Percentiles rank a stretch among this genome's conserved stretches.
These are phyloP conservation scores for Sisyra terminalis DNA, from an alignment of 2,888 invertebrate genomes.

Conservation along the genomic window DNA sequence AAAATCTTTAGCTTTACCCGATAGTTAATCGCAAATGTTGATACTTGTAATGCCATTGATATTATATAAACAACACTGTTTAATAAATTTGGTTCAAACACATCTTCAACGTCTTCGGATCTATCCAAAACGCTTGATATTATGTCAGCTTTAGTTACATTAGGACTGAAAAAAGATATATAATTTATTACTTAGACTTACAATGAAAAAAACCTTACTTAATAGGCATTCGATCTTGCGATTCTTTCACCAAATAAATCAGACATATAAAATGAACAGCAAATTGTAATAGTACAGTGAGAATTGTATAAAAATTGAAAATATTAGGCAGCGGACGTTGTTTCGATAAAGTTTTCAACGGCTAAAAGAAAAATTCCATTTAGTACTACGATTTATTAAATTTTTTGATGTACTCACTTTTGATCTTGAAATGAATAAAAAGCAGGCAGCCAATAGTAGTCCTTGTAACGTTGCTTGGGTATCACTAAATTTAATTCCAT, in stretches of 20 bases:
- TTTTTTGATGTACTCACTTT: constrained; percentile 44
- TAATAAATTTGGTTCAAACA: constrained; percentile 84
- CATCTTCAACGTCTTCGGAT: constrained; percentile 57
- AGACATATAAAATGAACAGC: constrained; percentile 85
- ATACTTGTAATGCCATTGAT: constrained; percentile 91
- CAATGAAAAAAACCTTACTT: constrained; percentile 31
- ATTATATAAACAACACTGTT: constrained; percentile 98
- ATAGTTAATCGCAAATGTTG: constrained; percentile 98
- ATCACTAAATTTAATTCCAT: constrained; percentile 96
- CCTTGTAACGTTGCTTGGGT: constrained; percentile 97
- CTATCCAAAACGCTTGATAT: constrained; percentile 7
- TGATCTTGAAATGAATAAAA: constrained; percentile 94
- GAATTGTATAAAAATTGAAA: constrained; percentile 92
- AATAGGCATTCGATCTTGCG: constrained; percentile 51
- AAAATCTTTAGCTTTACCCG: constrained; percentile 41
- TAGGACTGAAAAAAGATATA: constrained; percentile 30
- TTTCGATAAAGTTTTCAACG: constrained; percentile 79
- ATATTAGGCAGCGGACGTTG: constrained; percentile 95
- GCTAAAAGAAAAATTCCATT: constrained; percentile 35
- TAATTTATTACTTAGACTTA: neutral
- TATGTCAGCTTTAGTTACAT: constrained; percentile 14
- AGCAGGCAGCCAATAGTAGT: constrained; percentile 86
- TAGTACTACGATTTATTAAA: neutral
- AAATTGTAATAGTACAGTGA: constrained; percentile 90
- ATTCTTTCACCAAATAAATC: constrained; percentile 74